Conservation (phyloP, 2,888 invertebrate species). For the Sericinus montela region DNA sequence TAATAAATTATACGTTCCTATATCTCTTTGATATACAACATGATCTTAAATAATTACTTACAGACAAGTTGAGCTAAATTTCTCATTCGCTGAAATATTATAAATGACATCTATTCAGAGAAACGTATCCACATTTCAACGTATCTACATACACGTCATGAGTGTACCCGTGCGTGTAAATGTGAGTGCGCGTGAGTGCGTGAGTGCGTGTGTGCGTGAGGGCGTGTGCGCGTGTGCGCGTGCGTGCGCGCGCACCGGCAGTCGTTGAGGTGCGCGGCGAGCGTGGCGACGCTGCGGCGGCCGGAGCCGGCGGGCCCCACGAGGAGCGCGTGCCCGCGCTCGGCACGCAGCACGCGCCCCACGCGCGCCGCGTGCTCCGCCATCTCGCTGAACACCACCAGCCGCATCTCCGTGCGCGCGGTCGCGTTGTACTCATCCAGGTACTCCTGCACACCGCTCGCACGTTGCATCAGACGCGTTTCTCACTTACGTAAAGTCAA, state of each 20-base stretch:
- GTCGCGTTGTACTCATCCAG: conserved; percentile 90
- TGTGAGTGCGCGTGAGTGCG: too few relatives aligned
- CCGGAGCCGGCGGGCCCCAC: conserved; percentile 96
- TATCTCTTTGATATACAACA: too few relatives aligned
- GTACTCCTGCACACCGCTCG: conserved; percentile 81
- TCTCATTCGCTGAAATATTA: too few relatives aligned
- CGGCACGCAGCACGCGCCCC: conserved; percentile 92
- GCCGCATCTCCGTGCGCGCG: conserved; percentile 87
- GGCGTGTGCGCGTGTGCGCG: background rate
- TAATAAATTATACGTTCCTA: too few relatives aligned
- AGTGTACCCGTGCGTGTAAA: background rate
- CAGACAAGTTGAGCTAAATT: too few relatives aligned
- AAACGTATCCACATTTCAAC: too few relatives aligned
- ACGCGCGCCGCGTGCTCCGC: conserved; percentile 93
- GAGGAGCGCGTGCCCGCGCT: conserved; percentile 92
- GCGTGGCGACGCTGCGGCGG: conserved; percentile 90
- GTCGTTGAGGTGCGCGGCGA: conserved; percentile 91
- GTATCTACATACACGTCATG: too few relatives aligned
- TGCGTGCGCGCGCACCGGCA: conserved; percentile 79
- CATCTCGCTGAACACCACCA: conserved; percentile 94
- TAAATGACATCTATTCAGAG: too few relatives aligned
- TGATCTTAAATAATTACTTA: too few relatives aligned
- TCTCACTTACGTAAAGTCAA: too few relatives aligned
- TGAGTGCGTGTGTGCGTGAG: background rate
- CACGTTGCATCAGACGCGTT: too few relatives aligned